Conservation (phyloP, 2,797 vertebrate species). For the Aphelocoma californica region DNA sequence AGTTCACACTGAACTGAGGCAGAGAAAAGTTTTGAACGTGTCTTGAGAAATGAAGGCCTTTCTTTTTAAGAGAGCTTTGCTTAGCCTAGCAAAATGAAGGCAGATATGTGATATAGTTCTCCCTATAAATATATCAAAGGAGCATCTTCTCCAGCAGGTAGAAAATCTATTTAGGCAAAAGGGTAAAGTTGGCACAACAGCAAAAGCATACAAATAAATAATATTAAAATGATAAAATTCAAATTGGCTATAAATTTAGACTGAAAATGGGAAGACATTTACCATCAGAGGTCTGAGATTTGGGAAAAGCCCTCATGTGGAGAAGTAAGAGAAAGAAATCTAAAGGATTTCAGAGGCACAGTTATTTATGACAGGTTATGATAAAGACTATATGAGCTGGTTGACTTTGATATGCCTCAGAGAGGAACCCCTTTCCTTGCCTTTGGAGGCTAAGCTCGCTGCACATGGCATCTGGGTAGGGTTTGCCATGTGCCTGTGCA, state of each 20-base stretch:
- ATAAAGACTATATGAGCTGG: neutral
- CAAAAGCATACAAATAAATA: slow-evolving; percentile 42
- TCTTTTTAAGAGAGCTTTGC: slow-evolving; percentile 14
- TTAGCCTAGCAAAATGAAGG: slow-evolving; percentile 43
- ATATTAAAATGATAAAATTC: slow-evolving; percentile 40
- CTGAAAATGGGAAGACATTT: slow-evolving; percentile 12
- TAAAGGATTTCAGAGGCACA: neutral
- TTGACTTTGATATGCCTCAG: neutral
- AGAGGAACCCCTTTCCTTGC: neutral
- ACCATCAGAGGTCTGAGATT: neutral
- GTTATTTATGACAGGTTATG: neutral
- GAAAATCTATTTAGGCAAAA: slow-evolving; percentile 35
- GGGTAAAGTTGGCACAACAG: neutral
- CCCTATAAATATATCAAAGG: slow-evolving; percentile 42
- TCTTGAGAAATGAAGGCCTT: neutral
- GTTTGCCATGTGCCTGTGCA: neutral
- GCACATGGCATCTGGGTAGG: neutral
- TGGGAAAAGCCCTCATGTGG: neutral
- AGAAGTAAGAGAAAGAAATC: neutral
- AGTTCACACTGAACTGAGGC: neutral
- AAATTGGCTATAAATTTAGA: slow-evolving; percentile 6
- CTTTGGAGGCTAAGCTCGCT: neutral
- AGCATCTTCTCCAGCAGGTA: slow-evolving; percentile 27
- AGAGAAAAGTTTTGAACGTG: neutral
- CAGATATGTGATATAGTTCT: slow-evolving; percentile 37